Evolutionary conservation across 2,797 vertebrate genomes (phyloP).

Genomic region (Clamator glandarius): DNA sequence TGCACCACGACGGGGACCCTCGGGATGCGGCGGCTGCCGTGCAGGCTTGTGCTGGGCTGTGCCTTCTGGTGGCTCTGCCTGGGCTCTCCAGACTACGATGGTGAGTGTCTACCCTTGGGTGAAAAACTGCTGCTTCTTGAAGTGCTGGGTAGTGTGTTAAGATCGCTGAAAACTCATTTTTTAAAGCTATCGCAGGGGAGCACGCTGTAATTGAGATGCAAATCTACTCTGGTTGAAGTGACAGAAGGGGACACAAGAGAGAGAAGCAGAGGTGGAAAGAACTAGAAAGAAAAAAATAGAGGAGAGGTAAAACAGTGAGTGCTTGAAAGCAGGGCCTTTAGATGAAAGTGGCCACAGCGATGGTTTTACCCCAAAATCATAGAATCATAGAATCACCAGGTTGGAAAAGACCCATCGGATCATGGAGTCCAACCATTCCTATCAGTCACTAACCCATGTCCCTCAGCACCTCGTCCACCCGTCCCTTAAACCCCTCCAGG

Average conservation of each 20-base stretch:
- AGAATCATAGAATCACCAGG: no score
- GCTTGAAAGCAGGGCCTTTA: not conserved
- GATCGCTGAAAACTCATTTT: not conserved
- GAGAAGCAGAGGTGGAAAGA: not conserved
- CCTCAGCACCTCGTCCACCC: no score
- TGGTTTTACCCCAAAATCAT: not conserved
- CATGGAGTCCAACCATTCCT: no score
- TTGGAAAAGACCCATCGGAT: no score
- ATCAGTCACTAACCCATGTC: no score
- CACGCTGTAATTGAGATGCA: fast-evolving
- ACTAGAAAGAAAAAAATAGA: not conserved
- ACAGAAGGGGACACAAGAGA: not conserved
- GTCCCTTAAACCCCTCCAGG: no score
- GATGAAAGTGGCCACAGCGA: not conserved
- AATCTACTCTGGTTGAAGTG: fast-evolving
- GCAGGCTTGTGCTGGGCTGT: not conserved
- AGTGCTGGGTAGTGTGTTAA: not conserved
- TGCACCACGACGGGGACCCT: not conserved
- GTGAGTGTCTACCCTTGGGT: constrained; percentile 35
- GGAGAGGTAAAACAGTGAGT: not conserved
- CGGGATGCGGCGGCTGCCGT: not conserved
- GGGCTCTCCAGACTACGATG: constrained; percentile 50
- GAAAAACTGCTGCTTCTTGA: not conserved
- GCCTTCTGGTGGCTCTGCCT: constrained; percentile 12
- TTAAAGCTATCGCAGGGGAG: not conserved